Evolutionary conservation across 2,797 vertebrate genomes (phyloP), one percentile per base, ranked within the genome.

Genomic region (Propithecus deckenii): DNA sequence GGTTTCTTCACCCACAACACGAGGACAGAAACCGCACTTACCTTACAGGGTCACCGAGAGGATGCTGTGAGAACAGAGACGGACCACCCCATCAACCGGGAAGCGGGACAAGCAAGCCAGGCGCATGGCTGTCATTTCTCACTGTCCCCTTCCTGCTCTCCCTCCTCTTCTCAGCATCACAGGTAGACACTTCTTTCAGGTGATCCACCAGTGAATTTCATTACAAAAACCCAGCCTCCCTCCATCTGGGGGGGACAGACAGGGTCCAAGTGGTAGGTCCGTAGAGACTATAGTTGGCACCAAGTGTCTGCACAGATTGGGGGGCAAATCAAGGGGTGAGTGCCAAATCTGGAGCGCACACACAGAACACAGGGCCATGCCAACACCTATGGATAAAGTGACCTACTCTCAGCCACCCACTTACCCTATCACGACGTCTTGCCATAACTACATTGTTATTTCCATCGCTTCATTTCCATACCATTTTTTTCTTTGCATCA

Each of bases 341-440:
- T 7, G 20, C 23, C 18, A 61, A 57, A 22, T 1, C 1, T 0
- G 5, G 25, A 48, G 30, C 14, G 7, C 9, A 8, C 0, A 3
- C 20, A 43, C 67, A 7, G 48, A 5, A 17, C 38, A 50, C 71
- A 15, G 35, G 25, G n/a, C 2, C 12, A 3, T 0, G 9, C 1
- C 3, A 57, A 15, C 7, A 25, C 8, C 52, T 48, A 57, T 12
- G 5, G 7, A 32, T 59, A 4, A 32, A 86, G 28, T 18, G 59
- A 69, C n/a, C 52, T 28, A 38, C 15, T 78, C 52, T 30, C 41
- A 55, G 18, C 7, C 38, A 1, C 38, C 41, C 38, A 4, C 10
- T 18, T 17, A 8, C 35, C 52, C 52, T 2, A 32, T 20, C 76
- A n/a, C 4, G 7, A 41, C 6, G 4, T 18, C 87, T 46, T 52